A percentile compares a stretch with the other conserved stretches of the same genome.
These are phyloP conservation scores for Xenops minutus DNA, from an alignment of 2,797 vertebrate genomes.

Conservation along the genomic window DNA sequence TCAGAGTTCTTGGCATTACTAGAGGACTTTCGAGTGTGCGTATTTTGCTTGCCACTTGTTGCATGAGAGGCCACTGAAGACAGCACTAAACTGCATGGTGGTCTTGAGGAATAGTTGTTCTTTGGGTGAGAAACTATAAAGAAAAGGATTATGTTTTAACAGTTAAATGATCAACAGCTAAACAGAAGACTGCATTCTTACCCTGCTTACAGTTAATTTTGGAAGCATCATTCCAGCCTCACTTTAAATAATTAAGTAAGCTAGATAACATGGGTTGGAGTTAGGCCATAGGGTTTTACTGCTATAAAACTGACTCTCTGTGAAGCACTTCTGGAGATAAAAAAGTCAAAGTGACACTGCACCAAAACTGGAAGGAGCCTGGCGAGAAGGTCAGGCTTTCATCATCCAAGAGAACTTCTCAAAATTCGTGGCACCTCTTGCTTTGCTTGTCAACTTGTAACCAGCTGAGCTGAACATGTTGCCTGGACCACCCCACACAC, in stretches of 20 bases:
- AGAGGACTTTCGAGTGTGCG: conserved; percentile 50
- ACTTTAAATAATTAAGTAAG: background rate
- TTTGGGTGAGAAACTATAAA: conserved; percentile 80
- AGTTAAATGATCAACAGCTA: background rate
- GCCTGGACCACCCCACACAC: background rate
- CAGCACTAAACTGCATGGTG: conserved; percentile 68
- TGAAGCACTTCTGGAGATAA: background rate
- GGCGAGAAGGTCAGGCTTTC: background rate
- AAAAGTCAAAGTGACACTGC: background rate
- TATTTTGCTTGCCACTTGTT: conserved; percentile 63
- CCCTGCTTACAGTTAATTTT: background rate
- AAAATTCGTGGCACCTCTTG: background rate
- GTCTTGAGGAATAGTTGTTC: conserved; percentile 79
- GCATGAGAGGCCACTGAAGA: conserved; percentile 48
- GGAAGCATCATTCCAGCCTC: background rate
- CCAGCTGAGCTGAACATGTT: background rate
- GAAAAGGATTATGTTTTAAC: background rate
- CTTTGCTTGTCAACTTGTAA: background rate
- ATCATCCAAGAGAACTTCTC: background rate
- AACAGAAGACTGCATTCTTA: background rate
- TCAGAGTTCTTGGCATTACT: conserved; percentile 68
- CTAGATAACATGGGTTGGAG: background rate
- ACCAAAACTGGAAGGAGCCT: background rate
- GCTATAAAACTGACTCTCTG: background rate
- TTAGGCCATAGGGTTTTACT: background rate